Evolutionary conservation across 53 echinoderm and acorn worm species (phyloP).

Genomic region (Zoroaster sp.): DNA sequence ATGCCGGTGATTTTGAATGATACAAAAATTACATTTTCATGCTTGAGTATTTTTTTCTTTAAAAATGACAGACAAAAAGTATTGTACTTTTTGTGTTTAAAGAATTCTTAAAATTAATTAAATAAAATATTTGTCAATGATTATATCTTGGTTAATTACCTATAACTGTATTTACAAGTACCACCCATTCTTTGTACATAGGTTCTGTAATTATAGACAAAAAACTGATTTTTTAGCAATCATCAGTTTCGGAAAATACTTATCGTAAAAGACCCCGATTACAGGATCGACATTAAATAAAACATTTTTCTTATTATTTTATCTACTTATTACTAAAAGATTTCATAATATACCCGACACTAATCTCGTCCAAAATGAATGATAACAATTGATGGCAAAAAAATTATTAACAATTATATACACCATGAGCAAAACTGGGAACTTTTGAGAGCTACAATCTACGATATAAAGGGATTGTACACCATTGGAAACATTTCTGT

Average conservation of each 20-base stretch:
- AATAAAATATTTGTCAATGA: constrained; percentile 26
- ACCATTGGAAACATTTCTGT: too few species aligned
- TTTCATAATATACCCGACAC: constrained; percentile 19
- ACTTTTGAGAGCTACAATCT: neutral
- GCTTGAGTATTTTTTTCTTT: neutral
- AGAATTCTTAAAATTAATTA: constrained; percentile 15
- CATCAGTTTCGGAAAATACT: neutral
- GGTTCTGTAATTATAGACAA: constrained; percentile 1
- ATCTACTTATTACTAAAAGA: neutral
- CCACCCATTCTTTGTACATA: constrained; percentile 26
- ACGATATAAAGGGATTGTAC: neutral
- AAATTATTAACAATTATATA: constrained; percentile 36
- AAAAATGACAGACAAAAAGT: neutral
- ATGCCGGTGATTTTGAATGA: too few species aligned
- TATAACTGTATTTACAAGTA: constrained; percentile 21
- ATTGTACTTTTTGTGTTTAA: too few species aligned
- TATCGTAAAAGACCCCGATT: neutral
- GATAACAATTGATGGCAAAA: constrained; percentile 20
- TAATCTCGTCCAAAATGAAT: neutral
- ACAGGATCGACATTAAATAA: neutral
- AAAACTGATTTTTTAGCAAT: neutral
- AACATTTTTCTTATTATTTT: neutral
- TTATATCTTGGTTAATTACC: constrained; percentile 9
- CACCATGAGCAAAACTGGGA: neutral
- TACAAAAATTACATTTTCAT: neutral